Base-by-base conservation (phyloP, 2,888 invertebrate species). In the Polietes domitor region DNA sequence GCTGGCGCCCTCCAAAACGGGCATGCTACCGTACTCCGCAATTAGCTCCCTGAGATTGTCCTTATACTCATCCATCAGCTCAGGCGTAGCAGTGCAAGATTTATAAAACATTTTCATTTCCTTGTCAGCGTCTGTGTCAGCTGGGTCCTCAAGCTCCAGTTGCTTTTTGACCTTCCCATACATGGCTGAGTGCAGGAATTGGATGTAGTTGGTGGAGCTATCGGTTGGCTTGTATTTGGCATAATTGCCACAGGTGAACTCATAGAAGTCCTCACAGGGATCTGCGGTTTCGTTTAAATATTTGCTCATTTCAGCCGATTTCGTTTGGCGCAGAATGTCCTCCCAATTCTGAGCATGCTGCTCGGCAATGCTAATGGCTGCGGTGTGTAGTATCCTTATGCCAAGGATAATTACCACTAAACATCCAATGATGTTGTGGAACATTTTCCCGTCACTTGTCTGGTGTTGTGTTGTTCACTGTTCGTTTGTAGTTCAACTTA, bases 221-320 rank as follows among this genome's bases (percentile, higher is more conserved):
- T 86, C 86, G 2, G 89, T 88, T 2, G 90, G 90, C 85, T 91
- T 87, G 9, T 88, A 86, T 61, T 86, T 88, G 0, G 87, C 80
- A 91, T 91, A 91, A 26, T 88, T 91, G 15, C 90, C 90, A 77
- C 90, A 91, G 50, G 89, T 88, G 76, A 87, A 89, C 43, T 84
- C 87, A 72, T 87, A 91, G 77, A 91, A 91, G 63, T 91, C 87
- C 4, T 88, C 89, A 77, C 90, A 91, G 5, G 90, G 86, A 58
- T 89, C 87, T 19, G 85, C 70, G 3, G 88, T 86, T 7, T 87
- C 77, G n/a, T 87, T 86, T 87, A 91, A 89, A 73, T 88, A 91
- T 79, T 87, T 88, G 15, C 86, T 87, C 82, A 91, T 88, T 77
- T 89, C 89, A 6, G 87, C 7, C 87, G 90, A 86, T 58, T 91